These are phyloP conservation scores for Corythornis leucogaster DNA, from an alignment of 2,797 vertebrate genomes.

Conservation along the genomic window DNA sequence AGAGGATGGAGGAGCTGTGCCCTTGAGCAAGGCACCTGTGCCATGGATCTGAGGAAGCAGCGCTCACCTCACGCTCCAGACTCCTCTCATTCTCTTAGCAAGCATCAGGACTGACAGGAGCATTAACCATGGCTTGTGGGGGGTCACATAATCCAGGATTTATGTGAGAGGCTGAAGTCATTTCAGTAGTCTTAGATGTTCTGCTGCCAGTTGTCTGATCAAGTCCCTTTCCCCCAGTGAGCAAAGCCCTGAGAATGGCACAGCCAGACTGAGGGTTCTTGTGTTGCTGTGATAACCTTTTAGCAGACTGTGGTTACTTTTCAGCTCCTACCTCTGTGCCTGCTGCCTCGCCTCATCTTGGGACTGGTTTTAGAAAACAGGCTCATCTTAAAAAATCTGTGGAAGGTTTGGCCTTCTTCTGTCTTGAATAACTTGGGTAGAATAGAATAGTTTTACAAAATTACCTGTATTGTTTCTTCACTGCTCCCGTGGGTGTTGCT, in stretches of 20 bases:
- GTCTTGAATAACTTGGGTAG: not conserved
- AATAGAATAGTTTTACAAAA: not conserved
- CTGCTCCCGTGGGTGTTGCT: not conserved
- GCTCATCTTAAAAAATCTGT: not conserved
- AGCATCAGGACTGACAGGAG: not conserved
- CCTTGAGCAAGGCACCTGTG: not conserved
- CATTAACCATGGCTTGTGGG: not conserved
- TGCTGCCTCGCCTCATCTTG: not conserved
- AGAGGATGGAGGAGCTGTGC: not conserved
- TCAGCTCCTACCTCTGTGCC: not conserved
- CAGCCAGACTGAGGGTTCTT: not conserved
- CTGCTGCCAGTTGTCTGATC: not conserved
- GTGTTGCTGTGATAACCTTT: not conserved
- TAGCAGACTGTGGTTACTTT: not conserved
- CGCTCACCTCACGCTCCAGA: not conserved
- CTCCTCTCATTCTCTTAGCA: not conserved
- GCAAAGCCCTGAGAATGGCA: not conserved
- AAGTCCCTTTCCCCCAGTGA: not conserved
- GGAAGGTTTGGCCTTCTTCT: not conserved
- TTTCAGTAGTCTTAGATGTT: not conserved
- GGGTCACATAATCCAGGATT: not conserved
- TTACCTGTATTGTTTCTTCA: not conserved
- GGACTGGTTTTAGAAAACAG: not conserved
- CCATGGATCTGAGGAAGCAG: not conserved
- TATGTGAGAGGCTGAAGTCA: not conserved